Conservation (phyloP, 2,797 vertebrate species). For the Hypotaenidia philippensis region DNA sequence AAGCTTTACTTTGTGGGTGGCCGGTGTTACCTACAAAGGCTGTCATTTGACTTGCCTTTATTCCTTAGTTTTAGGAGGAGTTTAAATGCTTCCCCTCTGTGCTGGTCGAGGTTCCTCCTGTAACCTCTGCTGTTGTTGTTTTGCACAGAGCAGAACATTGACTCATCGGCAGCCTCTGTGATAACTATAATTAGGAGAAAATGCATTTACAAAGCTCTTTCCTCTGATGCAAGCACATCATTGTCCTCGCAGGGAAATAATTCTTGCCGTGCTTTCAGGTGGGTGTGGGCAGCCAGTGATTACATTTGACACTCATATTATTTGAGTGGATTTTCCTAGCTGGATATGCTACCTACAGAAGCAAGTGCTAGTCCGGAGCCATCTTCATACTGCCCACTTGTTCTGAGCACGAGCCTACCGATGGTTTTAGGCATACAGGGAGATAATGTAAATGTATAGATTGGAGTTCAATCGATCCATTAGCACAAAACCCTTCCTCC, state of each 20-base stretch:
- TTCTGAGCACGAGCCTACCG: neutral
- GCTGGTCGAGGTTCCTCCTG: neutral
- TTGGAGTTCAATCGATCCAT: neutral
- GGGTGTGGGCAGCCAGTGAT: constrained; percentile 43
- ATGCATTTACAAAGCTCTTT: constrained; percentile 55
- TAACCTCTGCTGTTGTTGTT: constrained; percentile 56
- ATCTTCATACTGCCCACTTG: neutral
- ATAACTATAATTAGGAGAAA: constrained; percentile 73
- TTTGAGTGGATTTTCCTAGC: neutral
- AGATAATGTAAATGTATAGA: neutral
- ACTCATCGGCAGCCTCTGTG: constrained; percentile 48
- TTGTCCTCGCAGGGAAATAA: constrained; percentile 36
- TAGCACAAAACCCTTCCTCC: neutral
- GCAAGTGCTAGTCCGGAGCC: neutral
- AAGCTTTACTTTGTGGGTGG: fast-evolving
- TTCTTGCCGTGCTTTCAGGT: constrained; percentile 34
- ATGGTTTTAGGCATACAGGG: neutral
- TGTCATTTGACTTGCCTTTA: neutral
- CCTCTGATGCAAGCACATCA: constrained; percentile 54
- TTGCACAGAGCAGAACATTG: constrained; percentile 20
- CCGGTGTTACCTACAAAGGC: neutral
- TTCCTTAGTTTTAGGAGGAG: neutral
- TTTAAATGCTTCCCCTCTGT: neutral
- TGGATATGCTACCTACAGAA: neutral
- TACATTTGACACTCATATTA: neutral